Evolutionary conservation across 1,140 invertebrate species (phyloP).

Genomic region (Anthonomus grandis): DNA sequence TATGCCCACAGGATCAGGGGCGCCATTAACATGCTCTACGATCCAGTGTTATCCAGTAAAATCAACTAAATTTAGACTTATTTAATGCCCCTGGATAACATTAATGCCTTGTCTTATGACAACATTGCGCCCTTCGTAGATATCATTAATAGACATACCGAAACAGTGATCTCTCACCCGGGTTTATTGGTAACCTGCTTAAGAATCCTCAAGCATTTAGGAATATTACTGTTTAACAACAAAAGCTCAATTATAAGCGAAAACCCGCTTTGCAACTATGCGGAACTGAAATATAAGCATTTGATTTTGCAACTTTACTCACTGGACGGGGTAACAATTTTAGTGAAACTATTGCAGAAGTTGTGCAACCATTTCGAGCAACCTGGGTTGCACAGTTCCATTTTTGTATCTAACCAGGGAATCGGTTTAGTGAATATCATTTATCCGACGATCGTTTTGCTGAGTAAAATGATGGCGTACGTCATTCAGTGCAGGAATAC

Average conservation of each 20-base stretch:
- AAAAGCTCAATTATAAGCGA: constrained; percentile 51
- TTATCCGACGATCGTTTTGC: constrained; percentile 69
- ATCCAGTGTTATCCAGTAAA: constrained; percentile 57
- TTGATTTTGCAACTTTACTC: constrained; percentile 84
- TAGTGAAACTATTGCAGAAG: constrained; percentile 75
- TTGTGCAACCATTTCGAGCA: constrained; percentile 80
- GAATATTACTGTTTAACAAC: constrained; percentile 61
- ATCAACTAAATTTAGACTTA: constrained; percentile 74
- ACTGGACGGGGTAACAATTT: constrained; percentile 72
- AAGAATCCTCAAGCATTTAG: constrained; percentile 65
- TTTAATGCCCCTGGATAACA: constrained; percentile 69
- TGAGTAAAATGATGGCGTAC: constrained; percentile 75
- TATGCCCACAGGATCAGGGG: constrained; percentile 63
- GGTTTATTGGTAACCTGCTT: constrained; percentile 72
- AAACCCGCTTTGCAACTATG: constrained; percentile 61
- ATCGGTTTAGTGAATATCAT: constrained; percentile 74
- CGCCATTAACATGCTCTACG: constrained; percentile 58
- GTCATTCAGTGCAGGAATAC: constrained; percentile 80
- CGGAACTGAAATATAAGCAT: constrained; percentile 87
- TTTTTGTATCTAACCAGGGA: constrained; percentile 72
- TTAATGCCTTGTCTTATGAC: constrained; percentile 68
- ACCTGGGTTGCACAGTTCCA: constrained; percentile 76
- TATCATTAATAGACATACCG: constrained; percentile 65
- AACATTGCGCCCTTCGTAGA: constrained; percentile 70
- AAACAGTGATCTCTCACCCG: constrained; percentile 70